phyloP scores from a whole-genome alignment of 2,113 vertebrate genomes.

The Labeo catla region DNA sequence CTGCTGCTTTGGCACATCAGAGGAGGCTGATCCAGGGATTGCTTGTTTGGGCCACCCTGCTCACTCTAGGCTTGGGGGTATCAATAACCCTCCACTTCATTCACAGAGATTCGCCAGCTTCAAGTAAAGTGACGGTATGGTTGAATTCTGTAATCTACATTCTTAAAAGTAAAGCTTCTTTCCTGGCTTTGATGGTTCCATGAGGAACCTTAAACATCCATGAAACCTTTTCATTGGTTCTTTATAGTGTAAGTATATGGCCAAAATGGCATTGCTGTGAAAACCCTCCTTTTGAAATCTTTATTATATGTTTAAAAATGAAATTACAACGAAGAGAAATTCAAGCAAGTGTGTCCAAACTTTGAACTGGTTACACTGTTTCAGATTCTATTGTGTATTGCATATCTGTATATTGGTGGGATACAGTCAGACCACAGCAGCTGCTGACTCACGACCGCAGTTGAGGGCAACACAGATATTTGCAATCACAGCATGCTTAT shows the following conservation, averaged over 20 bases:
- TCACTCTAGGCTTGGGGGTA: constrained; percentile 61
- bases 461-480: not conserved
- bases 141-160: not conserved
- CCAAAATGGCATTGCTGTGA: no score
- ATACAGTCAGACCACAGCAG: constrained; percentile 7
- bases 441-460: constrained; percentile 28
- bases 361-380: not conserved
- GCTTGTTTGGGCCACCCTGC: constrained; percentile 66
- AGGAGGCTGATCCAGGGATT: constrained; percentile 60
- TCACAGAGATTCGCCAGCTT: constrained; percentile 27
- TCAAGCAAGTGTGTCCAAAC: not conserved
- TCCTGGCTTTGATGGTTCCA: not conserved
- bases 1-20: constrained; percentile 6
- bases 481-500: not conserved
- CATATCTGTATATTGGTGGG: constrained; percentile 1
- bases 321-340: no score
- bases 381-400: not conserved
- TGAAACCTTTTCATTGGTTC: not conserved
- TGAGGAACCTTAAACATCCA: not conserved
- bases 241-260: no score
- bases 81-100: constrained; percentile 64
- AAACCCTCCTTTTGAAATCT: no score
- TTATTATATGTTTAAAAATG: no score
- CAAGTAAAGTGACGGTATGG: not conserved
- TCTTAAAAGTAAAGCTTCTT: not conserved